Evolutionary conservation across 2,113 vertebrate species (phyloP).

Genomic region (Melanerpes formicivorus): DNA sequence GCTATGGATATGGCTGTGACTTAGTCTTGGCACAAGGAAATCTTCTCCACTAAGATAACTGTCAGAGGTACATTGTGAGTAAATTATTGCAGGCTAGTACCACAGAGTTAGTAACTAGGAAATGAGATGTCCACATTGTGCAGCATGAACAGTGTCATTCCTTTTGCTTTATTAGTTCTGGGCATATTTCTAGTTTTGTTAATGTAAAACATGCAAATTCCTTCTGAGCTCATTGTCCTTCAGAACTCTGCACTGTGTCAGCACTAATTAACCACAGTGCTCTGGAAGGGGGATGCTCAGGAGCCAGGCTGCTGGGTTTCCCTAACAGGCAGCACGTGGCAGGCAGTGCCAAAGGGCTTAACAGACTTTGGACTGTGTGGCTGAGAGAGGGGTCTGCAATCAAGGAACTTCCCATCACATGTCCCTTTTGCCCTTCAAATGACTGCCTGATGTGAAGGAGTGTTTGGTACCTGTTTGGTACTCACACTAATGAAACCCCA

Average conservation of each 20-base stretch:
- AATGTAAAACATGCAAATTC: not conserved
- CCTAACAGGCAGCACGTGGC: not conserved
- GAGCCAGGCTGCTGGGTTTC: not conserved
- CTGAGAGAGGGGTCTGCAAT: not conserved
- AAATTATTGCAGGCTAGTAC: not conserved
- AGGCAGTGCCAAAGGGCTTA: not conserved
- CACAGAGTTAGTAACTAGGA: not conserved
- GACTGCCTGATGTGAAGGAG: not conserved
- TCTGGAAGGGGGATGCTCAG: not conserved
- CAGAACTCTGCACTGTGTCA: conserved; percentile 21
- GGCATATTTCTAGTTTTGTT: not conserved
- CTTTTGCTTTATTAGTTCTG: not conserved
- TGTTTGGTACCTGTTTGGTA: not conserved
- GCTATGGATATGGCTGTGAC: not conserved
- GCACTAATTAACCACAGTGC: not conserved
- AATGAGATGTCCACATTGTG: not conserved
- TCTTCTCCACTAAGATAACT: not conserved
- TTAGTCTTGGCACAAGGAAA: not conserved
- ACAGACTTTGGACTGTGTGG: not conserved
- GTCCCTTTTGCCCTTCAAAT: not conserved
- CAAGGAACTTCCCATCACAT: not conserved
- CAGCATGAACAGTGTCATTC: not conserved
- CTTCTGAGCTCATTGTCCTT: not conserved
- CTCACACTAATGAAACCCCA: not conserved
- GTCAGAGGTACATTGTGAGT: not conserved